A percentile compares a stretch with the other conserved stretches of the same genome.
These are phyloP conservation scores for Pyralis farinalis DNA, from an alignment of 2,888 invertebrate species.

Conservation along the genomic window DNA sequence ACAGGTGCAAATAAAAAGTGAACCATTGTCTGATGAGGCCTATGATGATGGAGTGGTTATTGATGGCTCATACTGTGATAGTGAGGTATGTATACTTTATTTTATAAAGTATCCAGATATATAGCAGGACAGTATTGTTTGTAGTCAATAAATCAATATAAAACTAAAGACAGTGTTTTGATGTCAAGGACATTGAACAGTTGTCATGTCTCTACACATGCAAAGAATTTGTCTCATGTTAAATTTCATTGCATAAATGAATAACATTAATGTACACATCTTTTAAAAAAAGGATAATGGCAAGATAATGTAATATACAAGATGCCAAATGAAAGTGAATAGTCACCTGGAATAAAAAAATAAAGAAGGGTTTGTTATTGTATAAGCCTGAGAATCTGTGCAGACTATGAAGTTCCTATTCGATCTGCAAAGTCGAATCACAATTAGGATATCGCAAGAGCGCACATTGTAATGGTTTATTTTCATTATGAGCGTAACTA, in stretches of 20 bases:
- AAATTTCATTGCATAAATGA: neutral
- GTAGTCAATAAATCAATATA: slow-evolving; percentile 25
- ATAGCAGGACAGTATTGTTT: neutral
- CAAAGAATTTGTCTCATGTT: slow-evolving; percentile 28
- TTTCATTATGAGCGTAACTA: too few species aligned
- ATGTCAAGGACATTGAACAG: slow-evolving; percentile 64
- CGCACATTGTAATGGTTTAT: too few species aligned
- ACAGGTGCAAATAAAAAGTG: slow-evolving; percentile 80
- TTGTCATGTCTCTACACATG: slow-evolving; percentile 24
- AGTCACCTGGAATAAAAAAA: too few species aligned
- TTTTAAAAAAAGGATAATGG: too few species aligned
- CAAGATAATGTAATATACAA: too few species aligned
- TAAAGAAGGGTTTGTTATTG: too few species aligned
- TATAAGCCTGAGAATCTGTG: too few species aligned
- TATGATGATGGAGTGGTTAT: slow-evolving; percentile 79
- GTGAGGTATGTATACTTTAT: slow-evolving; percentile 68
- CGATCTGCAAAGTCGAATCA: too few species aligned
- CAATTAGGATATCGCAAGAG: too few species aligned
- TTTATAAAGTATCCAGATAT: slow-evolving; percentile 15
- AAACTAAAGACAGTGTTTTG: slow-evolving; percentile 29
- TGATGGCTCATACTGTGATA: slow-evolving; percentile 68
- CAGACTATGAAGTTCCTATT: too few species aligned
- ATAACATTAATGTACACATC: neutral
- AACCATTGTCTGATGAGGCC: slow-evolving; percentile 76
- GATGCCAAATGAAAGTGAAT: too few species aligned